A percentile compares a stretch with the other conserved stretches of the same genome.
Evolutionary conservation across 2,797 vertebrate species (phyloP).

Genomic region (Gallirallus australis): DNA sequence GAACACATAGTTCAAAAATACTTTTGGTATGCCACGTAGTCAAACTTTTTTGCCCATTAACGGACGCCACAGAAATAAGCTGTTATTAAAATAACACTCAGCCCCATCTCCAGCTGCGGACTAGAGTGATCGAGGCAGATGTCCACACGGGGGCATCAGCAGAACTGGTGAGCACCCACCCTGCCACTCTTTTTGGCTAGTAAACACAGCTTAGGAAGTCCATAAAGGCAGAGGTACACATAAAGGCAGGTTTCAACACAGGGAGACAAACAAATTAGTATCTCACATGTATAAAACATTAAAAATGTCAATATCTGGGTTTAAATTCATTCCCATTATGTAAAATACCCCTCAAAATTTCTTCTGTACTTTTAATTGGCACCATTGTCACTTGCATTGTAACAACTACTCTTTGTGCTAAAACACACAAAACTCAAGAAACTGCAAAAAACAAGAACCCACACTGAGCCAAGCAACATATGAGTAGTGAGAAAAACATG

Average conservation of each 20-base stretch:
- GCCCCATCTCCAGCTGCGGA: neutral
- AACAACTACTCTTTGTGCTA: neutral
- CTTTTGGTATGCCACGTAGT: neutral
- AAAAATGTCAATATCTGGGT: neutral
- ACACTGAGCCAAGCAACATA: neutral
- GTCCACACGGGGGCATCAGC: slow-evolving; percentile 41
- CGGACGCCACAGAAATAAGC: neutral
- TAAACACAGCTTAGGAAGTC: neutral
- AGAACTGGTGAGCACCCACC: neutral
- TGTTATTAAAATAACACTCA: neutral
- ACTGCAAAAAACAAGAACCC: neutral
- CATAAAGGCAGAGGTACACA: neutral
- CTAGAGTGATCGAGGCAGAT: neutral
- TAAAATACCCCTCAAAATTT: neutral
- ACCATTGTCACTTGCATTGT: neutral
- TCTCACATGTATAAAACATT: neutral
- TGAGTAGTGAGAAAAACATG: slow-evolving; percentile 9
- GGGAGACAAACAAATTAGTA: neutral
- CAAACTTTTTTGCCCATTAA: neutral
- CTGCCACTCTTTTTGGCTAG: neutral
- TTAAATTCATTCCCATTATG: neutral
- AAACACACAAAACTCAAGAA: neutral
- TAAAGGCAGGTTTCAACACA: neutral
- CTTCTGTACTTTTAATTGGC: neutral
- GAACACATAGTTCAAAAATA: neutral